Percentiles rank a stretch among this genome's conserved stretches.
Conservation (phyloP, 2,113 vertebrate genomes). For the Ardeotis arabs region DNA sequence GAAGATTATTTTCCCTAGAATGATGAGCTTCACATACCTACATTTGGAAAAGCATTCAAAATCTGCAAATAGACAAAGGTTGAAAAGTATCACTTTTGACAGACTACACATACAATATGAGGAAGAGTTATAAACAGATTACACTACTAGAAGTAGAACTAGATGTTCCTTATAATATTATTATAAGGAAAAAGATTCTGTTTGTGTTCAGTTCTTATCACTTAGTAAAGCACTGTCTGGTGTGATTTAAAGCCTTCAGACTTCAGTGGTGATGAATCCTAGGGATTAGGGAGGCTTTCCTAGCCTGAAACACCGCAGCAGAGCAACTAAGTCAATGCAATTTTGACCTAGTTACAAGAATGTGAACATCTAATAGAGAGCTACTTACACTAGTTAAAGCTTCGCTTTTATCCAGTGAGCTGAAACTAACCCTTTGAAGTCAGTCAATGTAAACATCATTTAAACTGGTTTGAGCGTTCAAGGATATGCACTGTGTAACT, state of each 20-base stretch:
- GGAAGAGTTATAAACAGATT: neutral
- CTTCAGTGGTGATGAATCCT: neutral
- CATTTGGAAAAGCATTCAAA: neutral
- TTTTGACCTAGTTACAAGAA: neutral
- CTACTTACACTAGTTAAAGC: neutral
- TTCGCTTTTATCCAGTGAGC: neutral
- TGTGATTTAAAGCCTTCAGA: neutral
- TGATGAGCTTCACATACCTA: neutral
- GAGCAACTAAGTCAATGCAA: neutral
- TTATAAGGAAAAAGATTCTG: neutral
- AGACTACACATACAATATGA: neutral
- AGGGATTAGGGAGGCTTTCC: neutral
- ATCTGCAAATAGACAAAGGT: neutral
- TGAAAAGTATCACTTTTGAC: neutral
- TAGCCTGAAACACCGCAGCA: neutral
- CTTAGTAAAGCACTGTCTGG: neutral
- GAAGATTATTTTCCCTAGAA: neutral
- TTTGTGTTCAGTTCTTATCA: neutral
- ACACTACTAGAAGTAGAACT: neutral
- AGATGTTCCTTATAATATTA: neutral
- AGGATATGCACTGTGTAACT: neutral
- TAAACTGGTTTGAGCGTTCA: neutral
- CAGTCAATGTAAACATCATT: neutral
- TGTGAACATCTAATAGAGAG: neutral
- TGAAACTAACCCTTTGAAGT: neutral